A percentile compares a stretch with the other conserved stretches of the same genome.
Evolutionary conservation across 2,888 invertebrate genomes (phyloP).

Genomic region (Troides helena): DNA sequence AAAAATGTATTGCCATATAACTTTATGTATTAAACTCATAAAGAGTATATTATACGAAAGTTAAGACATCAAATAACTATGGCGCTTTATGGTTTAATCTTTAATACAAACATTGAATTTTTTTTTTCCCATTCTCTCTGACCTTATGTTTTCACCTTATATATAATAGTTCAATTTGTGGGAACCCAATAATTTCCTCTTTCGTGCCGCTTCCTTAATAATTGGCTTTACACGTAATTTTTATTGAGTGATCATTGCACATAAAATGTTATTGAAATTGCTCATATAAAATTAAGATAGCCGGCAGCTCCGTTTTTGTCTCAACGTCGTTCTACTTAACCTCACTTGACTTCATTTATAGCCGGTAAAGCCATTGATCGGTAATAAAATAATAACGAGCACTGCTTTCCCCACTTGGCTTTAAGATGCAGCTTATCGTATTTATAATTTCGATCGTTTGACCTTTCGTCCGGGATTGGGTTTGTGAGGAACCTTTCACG

Average conservation of each 20-base stretch:
- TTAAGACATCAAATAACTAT: no score
- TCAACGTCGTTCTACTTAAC: constrained; percentile 29
- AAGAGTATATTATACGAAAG: no score
- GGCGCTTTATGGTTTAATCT: neutral
- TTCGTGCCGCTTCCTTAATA: constrained; percentile 17
- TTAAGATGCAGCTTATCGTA: constrained; percentile 32
- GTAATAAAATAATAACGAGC: constrained; percentile 50
- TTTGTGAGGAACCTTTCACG: constrained; percentile 32
- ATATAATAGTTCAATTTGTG: constrained; percentile 20
- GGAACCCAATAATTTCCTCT: constrained; percentile 8
- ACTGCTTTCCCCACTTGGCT: constrained; percentile 41
- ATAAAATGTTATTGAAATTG: constrained; percentile 27
- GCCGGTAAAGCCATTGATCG: constrained; percentile 39
- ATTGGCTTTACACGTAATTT: constrained; percentile 19
- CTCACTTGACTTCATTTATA: constrained; percentile 26
- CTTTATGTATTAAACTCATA: no score
- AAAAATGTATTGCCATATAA: no score
- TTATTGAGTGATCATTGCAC: constrained; percentile 23
- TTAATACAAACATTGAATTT: constrained; percentile 13
- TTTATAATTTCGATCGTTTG: constrained; percentile 33
- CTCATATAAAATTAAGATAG: constrained; percentile 30
- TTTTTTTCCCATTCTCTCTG: constrained; percentile 1
- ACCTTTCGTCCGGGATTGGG: constrained; percentile 34
- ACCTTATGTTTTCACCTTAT: constrained; percentile 18
- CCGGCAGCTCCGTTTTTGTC: constrained; percentile 29